Percentiles rank a stretch among this genome's conserved stretches.
Evolutionary conservation across 92 coral and sea anemone genomes (phyloP).

Genomic region (Palythoa caribaeorum): DNA sequence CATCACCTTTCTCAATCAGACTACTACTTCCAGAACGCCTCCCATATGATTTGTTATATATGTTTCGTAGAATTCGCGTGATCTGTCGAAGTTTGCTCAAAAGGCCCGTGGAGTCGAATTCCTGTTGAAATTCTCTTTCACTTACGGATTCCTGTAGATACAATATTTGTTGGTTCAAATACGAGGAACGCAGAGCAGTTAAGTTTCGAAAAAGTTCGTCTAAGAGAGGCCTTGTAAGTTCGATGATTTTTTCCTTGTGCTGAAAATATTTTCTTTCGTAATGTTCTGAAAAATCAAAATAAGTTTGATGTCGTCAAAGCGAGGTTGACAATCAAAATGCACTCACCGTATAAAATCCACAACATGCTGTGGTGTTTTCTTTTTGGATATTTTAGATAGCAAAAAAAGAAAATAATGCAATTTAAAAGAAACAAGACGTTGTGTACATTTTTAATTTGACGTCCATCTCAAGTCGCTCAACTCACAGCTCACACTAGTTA

Average conservation of each 20-base stretch:
- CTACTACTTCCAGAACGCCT: background rate
- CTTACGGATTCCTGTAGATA: background rate
- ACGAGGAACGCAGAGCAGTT: background rate
- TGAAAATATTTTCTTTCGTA: constrained; percentile 1
- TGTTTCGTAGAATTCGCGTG: background rate
- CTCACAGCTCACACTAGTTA: too few relatives aligned
- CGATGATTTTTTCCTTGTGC: constrained; percentile 30
- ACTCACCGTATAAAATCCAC: background rate
- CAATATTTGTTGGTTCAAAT: background rate
- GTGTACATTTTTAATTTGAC: too few relatives aligned
- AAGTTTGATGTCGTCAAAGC: background rate
- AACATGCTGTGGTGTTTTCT: background rate
- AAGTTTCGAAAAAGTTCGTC: constrained; percentile 2
- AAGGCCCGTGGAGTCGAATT: constrained; percentile 3
- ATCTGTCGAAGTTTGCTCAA: background rate
- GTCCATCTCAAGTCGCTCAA: too few relatives aligned
- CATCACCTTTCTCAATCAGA: background rate
- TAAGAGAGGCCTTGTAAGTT: constrained; percentile 1
- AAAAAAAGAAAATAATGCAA: too few relatives aligned
- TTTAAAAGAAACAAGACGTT: too few relatives aligned
- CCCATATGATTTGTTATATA: background rate
- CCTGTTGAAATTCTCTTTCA: background rate
- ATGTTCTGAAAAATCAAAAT: constrained; percentile 9
- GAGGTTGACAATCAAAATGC: background rate
- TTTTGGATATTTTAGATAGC: background rate